Evolutionary conservation across 2,113 vertebrate genomes (phyloP).

Genomic region (Tapirus terrestris): DNA sequence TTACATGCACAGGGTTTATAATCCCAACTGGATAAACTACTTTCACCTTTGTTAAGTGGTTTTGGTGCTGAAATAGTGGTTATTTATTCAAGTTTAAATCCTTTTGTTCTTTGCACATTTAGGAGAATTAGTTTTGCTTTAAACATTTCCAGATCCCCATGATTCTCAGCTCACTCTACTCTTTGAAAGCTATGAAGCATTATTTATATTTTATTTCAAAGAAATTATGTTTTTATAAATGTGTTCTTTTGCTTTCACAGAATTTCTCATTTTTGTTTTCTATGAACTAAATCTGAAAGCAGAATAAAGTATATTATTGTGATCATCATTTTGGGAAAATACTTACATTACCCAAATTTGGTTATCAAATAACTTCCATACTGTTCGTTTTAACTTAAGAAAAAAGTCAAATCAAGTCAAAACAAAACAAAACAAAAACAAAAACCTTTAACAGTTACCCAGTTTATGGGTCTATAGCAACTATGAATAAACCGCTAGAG

Average conservation of each 20-base stretch:
- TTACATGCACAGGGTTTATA: not conserved
- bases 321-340: slow-evolving; percentile 58
- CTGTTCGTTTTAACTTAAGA: slow-evolving; percentile 71
- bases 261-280: slow-evolving; percentile 14
- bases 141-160: not conserved
- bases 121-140: slow-evolving; percentile 3
- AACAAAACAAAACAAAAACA: slow-evolving; percentile 27
- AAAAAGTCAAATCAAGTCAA: slow-evolving; percentile 23
- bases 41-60: not conserved
- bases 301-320: not conserved
- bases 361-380: slow-evolving; percentile 60
- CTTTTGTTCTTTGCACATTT: not conserved
- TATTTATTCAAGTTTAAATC: slow-evolving; percentile 27
- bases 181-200: not conserved
- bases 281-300: not conserved
- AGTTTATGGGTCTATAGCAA: slow-evolving; percentile 68
- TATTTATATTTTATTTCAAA: slow-evolving; percentile 11
- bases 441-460: slow-evolving; percentile 73
- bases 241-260: not conserved
- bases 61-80: not conserved
- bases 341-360: slow-evolving; percentile 68
- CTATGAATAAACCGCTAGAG: slow-evolving; percentile 78
- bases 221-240: slow-evolving; percentile 16
- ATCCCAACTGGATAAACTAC: not conserved
- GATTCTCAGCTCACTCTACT: not conserved